Base-by-base conservation (phyloP, 2,113 vertebrate species). In the Sus scrofa region DNA sequence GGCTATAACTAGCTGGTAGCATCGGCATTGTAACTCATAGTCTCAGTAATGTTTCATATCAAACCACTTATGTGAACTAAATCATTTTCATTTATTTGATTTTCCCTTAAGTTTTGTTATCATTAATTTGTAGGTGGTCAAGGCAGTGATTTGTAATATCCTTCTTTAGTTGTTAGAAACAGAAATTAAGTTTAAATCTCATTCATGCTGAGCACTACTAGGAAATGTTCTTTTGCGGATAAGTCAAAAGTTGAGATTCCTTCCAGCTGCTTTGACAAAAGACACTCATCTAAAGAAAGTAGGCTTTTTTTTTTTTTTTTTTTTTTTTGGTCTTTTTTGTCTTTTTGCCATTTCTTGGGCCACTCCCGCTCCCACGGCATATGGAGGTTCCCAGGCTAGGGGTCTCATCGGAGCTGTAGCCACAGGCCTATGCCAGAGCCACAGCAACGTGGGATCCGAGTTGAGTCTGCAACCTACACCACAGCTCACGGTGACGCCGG, bases 171-270 rank as follows among this genome's bases (percentile, higher is more conserved):
- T 82, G 24, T 79, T 11, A 86, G 77, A 94, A 81, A 9, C 52
- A 77, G 58, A 96, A 94, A 95, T 95, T 70, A 95, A 83, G 82
- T 62, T 94, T 94, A 88, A 75, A 86, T 83, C 65, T 92, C 74
- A 67, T 65, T 39, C 30, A 10, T 39, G 9, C 34, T 74, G 32
- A 67, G n/a, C n/a, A 71, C 52, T 83, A 87, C 63, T 79, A 89
- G 78, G 93, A 93, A 91, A 84, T 83, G 24, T 65, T 79, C 56
- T 65, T 90, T 39, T 88, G 67, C 32, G 71, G 86, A 22, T n/a
- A 39, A 78, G 58, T 16, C 58, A 95, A 24, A 96, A 82, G 68
- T 15, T 84, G n/a, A 85, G 44, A 82, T 56, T 90, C 39, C 6
- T 37, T 52, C 82, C 0, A 56, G 60, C n/a, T 88, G 56, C 34